Conservation (phyloP, 2,113 vertebrate genomes). For the Stercorarius parasiticus region DNA sequence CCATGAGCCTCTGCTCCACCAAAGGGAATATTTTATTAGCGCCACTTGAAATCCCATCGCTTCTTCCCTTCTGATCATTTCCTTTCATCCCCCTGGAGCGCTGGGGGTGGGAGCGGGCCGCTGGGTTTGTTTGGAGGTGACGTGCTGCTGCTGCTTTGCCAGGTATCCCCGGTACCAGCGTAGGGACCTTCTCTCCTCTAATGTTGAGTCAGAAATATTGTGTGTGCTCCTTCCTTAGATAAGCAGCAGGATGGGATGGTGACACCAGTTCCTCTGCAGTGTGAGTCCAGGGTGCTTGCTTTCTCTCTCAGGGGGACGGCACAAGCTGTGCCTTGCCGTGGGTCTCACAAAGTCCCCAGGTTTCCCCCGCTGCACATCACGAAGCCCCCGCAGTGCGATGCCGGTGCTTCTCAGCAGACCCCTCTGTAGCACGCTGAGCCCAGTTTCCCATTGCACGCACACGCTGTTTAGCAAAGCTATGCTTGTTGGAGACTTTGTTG, state of each 20-base stretch:
- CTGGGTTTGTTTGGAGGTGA: neutral
- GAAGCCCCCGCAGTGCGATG: fast-evolving
- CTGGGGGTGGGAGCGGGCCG: neutral
- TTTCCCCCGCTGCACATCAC: neutral
- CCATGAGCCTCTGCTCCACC: neutral
- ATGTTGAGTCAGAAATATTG: neutral
- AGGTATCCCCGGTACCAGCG: neutral
- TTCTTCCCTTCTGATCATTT: slow-evolving; percentile 39
- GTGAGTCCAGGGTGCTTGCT: neutral
- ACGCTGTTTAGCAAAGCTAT: neutral
- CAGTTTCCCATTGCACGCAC: neutral
- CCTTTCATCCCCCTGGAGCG: neutral
- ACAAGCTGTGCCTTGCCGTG: neutral
- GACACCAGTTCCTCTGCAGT: neutral
- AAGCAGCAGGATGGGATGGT: neutral
- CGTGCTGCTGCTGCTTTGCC: neutral
- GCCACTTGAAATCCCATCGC: neutral
- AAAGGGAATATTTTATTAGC: slow-evolving; percentile 56
- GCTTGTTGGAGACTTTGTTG: neutral
- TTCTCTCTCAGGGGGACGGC: neutral
- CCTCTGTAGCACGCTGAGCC: neutral
- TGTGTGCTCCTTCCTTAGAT: neutral
- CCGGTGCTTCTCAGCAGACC: neutral
- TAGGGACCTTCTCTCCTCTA: neutral
- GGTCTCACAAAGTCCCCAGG: neutral